Base-by-base conservation (phyloP, 2,113 vertebrate genomes). In the Mesembrinibis cayennensis region DNA sequence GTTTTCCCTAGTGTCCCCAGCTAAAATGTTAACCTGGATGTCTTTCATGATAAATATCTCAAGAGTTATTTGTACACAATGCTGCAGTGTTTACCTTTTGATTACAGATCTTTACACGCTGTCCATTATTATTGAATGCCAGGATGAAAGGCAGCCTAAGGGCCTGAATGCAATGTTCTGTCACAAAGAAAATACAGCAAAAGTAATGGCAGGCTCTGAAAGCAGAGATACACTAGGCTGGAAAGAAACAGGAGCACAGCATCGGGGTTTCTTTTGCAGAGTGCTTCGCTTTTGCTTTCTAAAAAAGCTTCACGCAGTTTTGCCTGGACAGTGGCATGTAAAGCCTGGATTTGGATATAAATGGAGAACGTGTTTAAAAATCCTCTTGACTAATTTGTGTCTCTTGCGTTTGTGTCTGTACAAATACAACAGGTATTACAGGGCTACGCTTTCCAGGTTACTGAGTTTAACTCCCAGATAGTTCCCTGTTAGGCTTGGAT, bases 71-170 rank as follows among this genome's bases (percentile, higher is more conserved):
- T 95, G 63, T 95, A 94, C 94, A 93, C 74, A 94, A 65, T 34
- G 55, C 66, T 90, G 82, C 87, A 86, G 95, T 95, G 90, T 89
- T 97, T 85, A 92, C 90, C 90, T 97, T 97, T 97, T 97, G 85
- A 97, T 98, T 95, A 96, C 55, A 98, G 83, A 94, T 95, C 85
- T 97, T 97, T 96, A 97, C 77, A 97, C 66, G 13, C 40, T 97
- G 82, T 94, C 79, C 96, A 85, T 95, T 97, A 97, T 96, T 96
- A 96, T 91, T 87, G 97, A 93, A 72, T 97, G 73, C 79, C 97
- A 83, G 81, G 84, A 94, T 96, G 92, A 97, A 97, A 97, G 82
- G 67, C 66, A 94, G 95, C 81, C 91, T 94, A 90, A 94, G 97
- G 97, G 70, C 45, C 69, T 94, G 71, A 70, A 87, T 81, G 80